A percentile compares a stretch with the other conserved stretches of the same genome.
Evolutionary conservation across 2,888 invertebrate species (phyloP).

Genomic region (Apamea sordens): DNA sequence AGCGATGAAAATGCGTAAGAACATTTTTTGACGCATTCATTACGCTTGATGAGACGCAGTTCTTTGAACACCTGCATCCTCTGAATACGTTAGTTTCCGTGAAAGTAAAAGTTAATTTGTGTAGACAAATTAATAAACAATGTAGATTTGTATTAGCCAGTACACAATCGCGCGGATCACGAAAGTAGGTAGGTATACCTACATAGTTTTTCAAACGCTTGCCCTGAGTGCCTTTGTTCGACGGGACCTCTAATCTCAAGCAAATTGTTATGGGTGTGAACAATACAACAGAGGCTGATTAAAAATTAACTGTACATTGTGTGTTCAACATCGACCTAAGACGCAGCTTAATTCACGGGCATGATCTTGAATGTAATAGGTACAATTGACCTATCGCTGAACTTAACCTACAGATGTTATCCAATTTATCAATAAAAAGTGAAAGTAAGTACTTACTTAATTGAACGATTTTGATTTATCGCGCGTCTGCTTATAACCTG

Average conservation of each 20-base stretch:
- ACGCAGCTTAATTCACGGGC: neutral
- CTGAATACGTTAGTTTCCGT: neutral
- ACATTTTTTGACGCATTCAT: neutral
- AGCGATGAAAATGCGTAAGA: neutral
- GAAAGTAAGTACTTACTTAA: conserved; percentile 23
- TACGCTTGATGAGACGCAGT: neutral
- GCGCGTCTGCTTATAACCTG: neutral
- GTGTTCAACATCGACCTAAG: neutral
- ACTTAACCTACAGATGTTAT: neutral
- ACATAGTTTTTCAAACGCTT: neutral
- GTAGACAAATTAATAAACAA: neutral
- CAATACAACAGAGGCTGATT: neutral
- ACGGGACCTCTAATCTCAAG: neutral
- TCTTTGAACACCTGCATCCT: neutral
- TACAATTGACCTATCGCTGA: neutral
- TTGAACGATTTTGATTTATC: conserved; percentile 29
- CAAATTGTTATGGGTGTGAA: neutral
- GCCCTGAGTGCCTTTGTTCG: neutral
- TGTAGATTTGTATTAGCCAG: neutral
- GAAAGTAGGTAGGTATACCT: too few species aligned
- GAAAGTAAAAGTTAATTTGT: neutral
- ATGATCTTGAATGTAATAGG: neutral
- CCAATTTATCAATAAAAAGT: conserved; percentile 18
- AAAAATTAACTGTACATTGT: neutral
- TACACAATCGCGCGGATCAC: neutral